Conservation (phyloP, 2,888 invertebrate genomes). For the Parapristionchus giblindavisi region DNA sequence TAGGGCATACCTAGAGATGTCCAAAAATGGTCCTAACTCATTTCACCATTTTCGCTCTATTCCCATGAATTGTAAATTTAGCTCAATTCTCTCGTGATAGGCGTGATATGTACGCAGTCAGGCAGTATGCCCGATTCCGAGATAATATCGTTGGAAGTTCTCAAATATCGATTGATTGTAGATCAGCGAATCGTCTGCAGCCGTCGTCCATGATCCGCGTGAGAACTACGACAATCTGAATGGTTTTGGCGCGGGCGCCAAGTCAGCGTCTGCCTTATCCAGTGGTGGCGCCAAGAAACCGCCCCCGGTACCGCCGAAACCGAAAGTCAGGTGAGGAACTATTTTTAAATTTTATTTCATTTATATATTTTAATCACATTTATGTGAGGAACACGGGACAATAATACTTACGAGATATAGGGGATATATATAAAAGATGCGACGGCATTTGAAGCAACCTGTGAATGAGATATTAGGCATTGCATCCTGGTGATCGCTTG, state of each 20-base stretch:
- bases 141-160: not conserved
- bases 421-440: too few species aligned
- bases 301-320: conserved; percentile 65
- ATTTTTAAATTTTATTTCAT: not conserved
- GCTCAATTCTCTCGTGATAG: too few species aligned
- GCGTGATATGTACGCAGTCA: too few species aligned
- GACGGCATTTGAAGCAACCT: too few species aligned
- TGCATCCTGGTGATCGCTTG: too few species aligned
- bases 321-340: conserved; percentile 56
- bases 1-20: too few species aligned
- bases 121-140: too few species aligned
- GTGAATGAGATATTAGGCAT: too few species aligned
- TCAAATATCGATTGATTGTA: not conserved
- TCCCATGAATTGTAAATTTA: too few species aligned
- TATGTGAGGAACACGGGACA: not conserved
- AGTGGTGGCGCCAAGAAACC: conserved; percentile 44
- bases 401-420: too few species aligned
- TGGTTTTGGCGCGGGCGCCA: conserved; percentile 24
- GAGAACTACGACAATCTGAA: conserved; percentile 37
- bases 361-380: not conserved
- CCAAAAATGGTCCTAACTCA: too few species aligned
- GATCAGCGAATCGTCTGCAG: not conserved
- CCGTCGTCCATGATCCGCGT: conserved; percentile 25
- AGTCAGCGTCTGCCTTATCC: not conserved
- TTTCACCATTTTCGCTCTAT: too few species aligned